Percentiles rank a stretch among this genome's conserved stretches.
phyloP scores from a whole-genome alignment of 1,140 invertebrate genomes.

The Aphis gossypii region DNA sequence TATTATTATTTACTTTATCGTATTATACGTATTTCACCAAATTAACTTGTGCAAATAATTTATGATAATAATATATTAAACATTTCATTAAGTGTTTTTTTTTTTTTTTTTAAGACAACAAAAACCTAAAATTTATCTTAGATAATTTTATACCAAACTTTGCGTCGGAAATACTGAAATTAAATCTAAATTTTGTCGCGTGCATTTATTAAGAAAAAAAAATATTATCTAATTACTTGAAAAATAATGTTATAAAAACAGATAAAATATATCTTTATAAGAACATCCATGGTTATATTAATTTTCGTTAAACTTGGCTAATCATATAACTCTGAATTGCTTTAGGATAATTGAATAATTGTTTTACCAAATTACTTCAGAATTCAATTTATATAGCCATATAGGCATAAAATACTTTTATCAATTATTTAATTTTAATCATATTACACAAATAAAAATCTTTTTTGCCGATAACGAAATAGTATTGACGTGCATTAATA shows the following conservation, averaged over 20 bases:
- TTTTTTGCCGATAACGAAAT: neutral
- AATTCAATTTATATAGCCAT: neutral
- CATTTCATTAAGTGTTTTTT: neutral
- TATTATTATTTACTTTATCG: neutral
- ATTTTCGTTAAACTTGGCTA: neutral
- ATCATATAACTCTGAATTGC: neutral
- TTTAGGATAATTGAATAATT: no score
- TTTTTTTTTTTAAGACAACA: neutral
- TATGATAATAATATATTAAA: neutral
- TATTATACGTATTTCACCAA: neutral
- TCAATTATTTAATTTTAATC: neutral
- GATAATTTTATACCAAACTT: neutral
- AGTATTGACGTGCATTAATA: neutral
- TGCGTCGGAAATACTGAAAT: neutral
- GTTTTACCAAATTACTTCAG: neutral
- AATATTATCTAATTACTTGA: neutral
- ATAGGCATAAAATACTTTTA: neutral
- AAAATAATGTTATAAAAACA: neutral
- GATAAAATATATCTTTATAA: neutral
- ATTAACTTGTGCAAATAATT: conserved; percentile 1
- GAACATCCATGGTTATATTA: neutral
- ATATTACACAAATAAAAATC: neutral
- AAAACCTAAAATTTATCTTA: neutral
- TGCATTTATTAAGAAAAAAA: neutral
- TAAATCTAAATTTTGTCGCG: neutral